Conservation (phyloP, 2,888 invertebrate species). For the Amblyjoppa proteus region DNA sequence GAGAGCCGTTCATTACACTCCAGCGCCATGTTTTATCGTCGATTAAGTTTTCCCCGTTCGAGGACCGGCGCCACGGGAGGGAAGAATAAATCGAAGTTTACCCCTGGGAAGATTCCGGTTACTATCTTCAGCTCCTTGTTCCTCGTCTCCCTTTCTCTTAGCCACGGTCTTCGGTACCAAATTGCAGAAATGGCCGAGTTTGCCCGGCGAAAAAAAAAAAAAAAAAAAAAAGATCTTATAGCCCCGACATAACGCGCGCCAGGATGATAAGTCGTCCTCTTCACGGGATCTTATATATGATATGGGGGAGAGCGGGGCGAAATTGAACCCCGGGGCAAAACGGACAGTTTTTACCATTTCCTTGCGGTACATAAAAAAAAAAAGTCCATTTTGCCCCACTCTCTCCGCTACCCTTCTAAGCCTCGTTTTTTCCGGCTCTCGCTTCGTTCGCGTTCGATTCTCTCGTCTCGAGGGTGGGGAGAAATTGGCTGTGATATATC, state of each 20-base stretch:
- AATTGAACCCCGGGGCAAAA: neutral
- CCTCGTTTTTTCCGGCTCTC: neutral
- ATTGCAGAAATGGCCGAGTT: slow-evolving; percentile 22
- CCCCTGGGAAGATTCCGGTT: slow-evolving; percentile 12
- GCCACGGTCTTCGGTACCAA: neutral
- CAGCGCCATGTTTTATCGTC: slow-evolving; percentile 47
- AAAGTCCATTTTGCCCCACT: neutral
- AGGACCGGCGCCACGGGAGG: slow-evolving; percentile 12
- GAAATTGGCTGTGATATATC: neutral
- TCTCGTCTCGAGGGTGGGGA: neutral
- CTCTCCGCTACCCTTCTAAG: neutral
- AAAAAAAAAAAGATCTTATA: slow-evolving; percentile 19
- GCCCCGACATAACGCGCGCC: slow-evolving; percentile 19
- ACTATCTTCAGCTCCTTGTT: slow-evolving; percentile 1
- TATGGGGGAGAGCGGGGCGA: neutral
- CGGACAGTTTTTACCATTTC: neutral
- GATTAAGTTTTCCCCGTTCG: slow-evolving; percentile 49
- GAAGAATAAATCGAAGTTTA: slow-evolving; percentile 37
- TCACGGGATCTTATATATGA: neutral
- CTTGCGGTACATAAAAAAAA: too few relatives aligned
- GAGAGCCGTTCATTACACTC: slow-evolving; percentile 45
- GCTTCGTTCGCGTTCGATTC: slow-evolving; percentile 5
- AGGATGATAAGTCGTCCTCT: slow-evolving; percentile 35
- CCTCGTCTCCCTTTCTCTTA: neutral
- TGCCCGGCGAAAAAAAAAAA: neutral